Conservation (phyloP, 1,140 invertebrate species). For the Cataglyphis hispanica region DNA sequence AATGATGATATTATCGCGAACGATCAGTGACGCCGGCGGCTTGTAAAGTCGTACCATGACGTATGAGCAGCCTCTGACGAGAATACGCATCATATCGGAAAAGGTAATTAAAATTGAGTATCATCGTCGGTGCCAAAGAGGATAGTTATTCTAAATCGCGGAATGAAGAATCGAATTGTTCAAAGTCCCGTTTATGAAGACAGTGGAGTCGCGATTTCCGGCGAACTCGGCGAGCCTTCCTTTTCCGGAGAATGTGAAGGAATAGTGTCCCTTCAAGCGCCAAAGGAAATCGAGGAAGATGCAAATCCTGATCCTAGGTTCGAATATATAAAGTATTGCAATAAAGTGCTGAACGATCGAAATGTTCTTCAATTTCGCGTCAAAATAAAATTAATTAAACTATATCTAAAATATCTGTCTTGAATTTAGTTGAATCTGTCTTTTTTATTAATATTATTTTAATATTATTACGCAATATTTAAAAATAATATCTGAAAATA, state of each 20-base stretch:
- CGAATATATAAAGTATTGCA: constrained; percentile 28
- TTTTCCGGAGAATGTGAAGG: constrained; percentile 77
- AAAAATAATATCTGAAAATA: no score
- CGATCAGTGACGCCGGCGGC: background rate
- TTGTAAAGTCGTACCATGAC: background rate
- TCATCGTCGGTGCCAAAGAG: background rate
- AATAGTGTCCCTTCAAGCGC: constrained; percentile 60
- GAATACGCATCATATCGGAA: constrained; percentile 9
- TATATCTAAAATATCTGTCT: background rate
- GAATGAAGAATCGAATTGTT: constrained; percentile 63
- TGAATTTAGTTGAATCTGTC: background rate
- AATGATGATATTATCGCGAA: background rate
- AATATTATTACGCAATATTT: no score
- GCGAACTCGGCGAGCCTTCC: constrained; percentile 76
- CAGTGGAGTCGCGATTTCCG: constrained; percentile 79
- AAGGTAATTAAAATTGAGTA: background rate
- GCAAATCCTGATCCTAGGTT: constrained; percentile 74
- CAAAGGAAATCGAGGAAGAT: constrained; percentile 65
- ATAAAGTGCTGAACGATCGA: background rate
- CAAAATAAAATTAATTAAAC: constrained; percentile 16
- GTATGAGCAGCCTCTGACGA: background rate
- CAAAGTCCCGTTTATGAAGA: constrained; percentile 76
- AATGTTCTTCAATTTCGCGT: background rate
- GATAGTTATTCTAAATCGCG: constrained; percentile 10
- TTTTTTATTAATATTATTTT: no score